Conservation (phyloP, 2,797 vertebrate genomes). For the Buceros bicornis region DNA sequence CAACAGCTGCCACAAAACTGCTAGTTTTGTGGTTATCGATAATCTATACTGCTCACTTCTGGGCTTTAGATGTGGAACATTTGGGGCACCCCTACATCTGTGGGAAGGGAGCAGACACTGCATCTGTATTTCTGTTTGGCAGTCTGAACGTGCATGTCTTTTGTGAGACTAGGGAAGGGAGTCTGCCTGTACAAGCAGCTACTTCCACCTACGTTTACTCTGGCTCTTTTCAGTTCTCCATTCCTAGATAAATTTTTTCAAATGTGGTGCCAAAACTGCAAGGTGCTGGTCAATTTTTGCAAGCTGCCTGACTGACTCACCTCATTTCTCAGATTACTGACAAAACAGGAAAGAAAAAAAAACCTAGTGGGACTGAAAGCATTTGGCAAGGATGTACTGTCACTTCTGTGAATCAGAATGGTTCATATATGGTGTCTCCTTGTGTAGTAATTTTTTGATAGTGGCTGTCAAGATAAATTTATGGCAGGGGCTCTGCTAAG, state of each 20-base stretch:
- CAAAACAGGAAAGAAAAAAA: not conserved
- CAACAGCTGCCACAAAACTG: not conserved
- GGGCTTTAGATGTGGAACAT: not conserved
- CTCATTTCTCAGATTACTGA: constrained; percentile 13
- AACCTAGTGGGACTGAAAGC: not conserved
- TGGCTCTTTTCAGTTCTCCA: not conserved
- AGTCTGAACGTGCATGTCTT: accelerated
- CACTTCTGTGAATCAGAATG: not conserved
- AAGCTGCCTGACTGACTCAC: constrained; percentile 1
- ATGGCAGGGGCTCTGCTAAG: not conserved
- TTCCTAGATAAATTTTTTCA: constrained; percentile 32
- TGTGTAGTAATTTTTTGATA: not conserved
- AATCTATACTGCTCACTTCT: not conserved
- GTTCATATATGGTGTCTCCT: not conserved
- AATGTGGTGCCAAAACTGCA: not conserved
- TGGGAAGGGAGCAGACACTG: not conserved
- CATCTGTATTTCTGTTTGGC: not conserved
- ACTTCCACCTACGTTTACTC: not conserved
- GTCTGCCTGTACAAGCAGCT: not conserved
- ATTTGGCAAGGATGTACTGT: not conserved
- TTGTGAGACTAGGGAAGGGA: not conserved
- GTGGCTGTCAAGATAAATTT: not conserved
- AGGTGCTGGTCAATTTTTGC: constrained; percentile 32
- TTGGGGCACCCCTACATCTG: not conserved
- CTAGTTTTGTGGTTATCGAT: not conserved